These are phyloP conservation scores for Lepidurus arcticus DNA, from an alignment of 1,140 invertebrate species.

Conservation along the genomic window DNA sequence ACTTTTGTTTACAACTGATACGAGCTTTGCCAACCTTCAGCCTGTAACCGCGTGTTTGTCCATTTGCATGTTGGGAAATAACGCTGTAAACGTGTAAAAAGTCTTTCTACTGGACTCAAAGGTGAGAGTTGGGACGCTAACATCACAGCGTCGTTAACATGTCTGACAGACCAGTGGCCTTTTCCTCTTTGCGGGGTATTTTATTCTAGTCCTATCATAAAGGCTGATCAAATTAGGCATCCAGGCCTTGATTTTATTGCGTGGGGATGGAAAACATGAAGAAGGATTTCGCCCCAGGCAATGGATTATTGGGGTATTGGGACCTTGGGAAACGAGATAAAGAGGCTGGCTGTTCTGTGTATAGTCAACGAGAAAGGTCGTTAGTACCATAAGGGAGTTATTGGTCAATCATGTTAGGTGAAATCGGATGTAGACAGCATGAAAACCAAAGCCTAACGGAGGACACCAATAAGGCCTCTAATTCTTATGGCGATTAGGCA, in stretches of 20 bases:
- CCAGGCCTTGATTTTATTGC: background rate
- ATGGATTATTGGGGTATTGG: conserved; percentile 1
- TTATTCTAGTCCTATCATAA: background rate
- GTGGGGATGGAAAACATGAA: background rate
- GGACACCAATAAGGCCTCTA: background rate
- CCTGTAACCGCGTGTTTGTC: background rate
- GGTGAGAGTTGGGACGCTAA: background rate
- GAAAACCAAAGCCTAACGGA: background rate
- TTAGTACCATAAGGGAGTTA: background rate
- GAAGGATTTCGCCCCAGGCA: background rate
- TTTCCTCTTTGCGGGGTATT: background rate
- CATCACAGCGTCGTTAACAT: background rate
- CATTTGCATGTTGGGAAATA: conserved; percentile 8
- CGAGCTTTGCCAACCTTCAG: background rate
- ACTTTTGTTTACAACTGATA: conserved; percentile 20
- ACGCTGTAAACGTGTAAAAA: background rate
- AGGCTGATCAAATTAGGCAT: background rate
- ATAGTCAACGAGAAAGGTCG: background rate
- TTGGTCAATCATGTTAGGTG: background rate
- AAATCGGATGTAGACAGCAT: background rate
- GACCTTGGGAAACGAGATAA: background rate
- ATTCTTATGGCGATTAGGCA: background rate
- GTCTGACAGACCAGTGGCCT: background rate
- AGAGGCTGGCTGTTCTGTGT: background rate
- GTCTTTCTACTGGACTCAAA: background rate